phyloP scores from a whole-genome alignment of 2,113 vertebrate genomes.

The Catharus fuscescens region DNA sequence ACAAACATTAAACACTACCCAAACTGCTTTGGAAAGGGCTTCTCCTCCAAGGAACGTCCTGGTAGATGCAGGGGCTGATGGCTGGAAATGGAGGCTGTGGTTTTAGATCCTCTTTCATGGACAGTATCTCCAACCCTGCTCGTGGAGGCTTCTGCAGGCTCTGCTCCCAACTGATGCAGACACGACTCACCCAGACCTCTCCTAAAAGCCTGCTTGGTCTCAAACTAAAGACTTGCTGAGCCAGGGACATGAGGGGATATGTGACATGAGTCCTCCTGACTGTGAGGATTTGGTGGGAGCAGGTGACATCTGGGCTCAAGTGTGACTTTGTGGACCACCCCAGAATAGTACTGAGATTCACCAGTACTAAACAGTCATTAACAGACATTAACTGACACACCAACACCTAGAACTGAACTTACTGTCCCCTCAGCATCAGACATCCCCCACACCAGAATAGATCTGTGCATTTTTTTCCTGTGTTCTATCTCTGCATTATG shows the following conservation, averaged over 20 bases:
- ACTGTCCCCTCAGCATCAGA: background rate
- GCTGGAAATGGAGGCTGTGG: background rate
- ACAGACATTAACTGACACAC: background rate
- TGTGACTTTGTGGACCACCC: background rate
- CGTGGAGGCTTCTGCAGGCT: background rate
- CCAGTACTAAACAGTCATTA: no score
- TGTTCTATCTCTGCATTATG: background rate
- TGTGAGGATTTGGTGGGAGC: background rate
- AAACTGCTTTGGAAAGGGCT: background rate
- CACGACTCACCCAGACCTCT: background rate
- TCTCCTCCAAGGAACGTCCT: background rate
- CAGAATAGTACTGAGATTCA: background rate
- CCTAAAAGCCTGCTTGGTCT: background rate
- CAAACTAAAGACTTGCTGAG: background rate
- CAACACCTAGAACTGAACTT: background rate
- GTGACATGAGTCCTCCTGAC: no score
- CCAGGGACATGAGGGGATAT: background rate
- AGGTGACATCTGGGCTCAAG: background rate
- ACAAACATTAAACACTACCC: background rate
- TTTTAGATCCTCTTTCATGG: background rate
- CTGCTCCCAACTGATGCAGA: no score
- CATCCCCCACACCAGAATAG: background rate
- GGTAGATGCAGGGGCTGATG: background rate
- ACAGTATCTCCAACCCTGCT: rapidly evolving
- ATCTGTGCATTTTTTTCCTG: background rate